Evolutionary conservation across 2,113 vertebrate genomes (phyloP).

Genomic region (human (Homo sapiens)): DNA sequence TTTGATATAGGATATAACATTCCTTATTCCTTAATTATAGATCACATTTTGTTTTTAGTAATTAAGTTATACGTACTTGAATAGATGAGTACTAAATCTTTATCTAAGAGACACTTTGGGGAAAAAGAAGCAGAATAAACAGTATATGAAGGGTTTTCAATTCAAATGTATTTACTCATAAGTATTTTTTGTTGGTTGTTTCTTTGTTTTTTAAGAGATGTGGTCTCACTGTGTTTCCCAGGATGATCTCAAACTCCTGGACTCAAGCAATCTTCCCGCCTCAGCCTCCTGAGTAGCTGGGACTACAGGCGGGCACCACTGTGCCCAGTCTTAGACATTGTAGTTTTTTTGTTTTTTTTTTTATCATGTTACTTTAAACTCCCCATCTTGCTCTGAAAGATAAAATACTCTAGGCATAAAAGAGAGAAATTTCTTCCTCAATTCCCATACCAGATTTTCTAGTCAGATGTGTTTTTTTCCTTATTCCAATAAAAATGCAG

Average conservation of each 20-base stretch:
- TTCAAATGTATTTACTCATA: neutral
- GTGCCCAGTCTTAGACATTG: neutral
- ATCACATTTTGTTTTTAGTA: conserved; percentile 9
- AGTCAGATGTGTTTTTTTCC: conserved; percentile 13
- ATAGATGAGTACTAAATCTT: neutral
- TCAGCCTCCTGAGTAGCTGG: neutral
- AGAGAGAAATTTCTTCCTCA: neutral
- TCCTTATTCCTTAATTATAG: neutral
- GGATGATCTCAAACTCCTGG: neutral
- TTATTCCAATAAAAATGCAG: conserved; percentile 1
- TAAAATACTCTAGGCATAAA: neutral
- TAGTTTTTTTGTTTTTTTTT: neutral
- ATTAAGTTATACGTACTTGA: neutral
- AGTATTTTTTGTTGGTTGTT: neutral
- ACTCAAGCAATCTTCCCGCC: neutral
- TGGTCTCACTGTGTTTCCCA: neutral
- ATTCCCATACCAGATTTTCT: neutral
- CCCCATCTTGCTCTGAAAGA: neutral
- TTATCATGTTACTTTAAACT: neutral
- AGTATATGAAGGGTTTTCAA: neutral
- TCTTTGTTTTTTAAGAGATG: neutral
- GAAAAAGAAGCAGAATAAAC: neutral
- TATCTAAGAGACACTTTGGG: conserved; percentile 6
- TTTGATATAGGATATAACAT: neutral
- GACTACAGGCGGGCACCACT: neutral